Evolutionary conservation across 2,113 vertebrate species (phyloP).

Genomic region (Halcyon malimbica): DNA sequence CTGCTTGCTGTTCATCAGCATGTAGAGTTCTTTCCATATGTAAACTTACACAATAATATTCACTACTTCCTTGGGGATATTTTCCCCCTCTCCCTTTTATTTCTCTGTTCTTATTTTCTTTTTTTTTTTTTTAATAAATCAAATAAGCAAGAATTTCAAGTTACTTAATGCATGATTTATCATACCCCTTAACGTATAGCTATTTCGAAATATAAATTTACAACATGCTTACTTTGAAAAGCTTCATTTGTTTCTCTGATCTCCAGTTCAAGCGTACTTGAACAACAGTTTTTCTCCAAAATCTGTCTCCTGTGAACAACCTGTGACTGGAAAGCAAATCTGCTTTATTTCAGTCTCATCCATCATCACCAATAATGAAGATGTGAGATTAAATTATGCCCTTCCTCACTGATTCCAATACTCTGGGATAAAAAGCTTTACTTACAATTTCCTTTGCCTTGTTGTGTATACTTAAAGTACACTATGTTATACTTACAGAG

Average conservation of each 20-base stretch:
- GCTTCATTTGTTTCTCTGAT: neutral
- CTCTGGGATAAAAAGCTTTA: slow-evolving; percentile 51
- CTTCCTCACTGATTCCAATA: neutral
- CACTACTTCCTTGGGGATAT: neutral
- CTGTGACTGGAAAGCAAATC: slow-evolving; percentile 9
- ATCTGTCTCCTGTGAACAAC: neutral
- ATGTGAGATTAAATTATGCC: neutral
- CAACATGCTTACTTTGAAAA: slow-evolving; percentile 10
- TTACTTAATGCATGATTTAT: neutral
- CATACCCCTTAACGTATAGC: neutral
- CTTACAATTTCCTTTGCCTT: slow-evolving; percentile 50
- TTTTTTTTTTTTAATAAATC: neutral
- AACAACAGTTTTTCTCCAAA: neutral
- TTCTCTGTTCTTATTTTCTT: neutral
- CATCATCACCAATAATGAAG: slow-evolving; percentile 27
- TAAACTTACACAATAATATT: neutral
- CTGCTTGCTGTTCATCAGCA: neutral
- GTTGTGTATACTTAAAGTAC: slow-evolving; percentile 7
- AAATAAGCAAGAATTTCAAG: neutral
- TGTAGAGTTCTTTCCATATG: neutral
- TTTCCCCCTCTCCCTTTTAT: neutral
- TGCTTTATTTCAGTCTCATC: neutral
- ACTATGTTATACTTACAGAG: neutral
- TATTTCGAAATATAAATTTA: slow-evolving; percentile 11
- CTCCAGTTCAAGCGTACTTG: neutral